These are phyloP conservation scores for Aulostomus chinensis DNA, from an alignment of 2,797 vertebrate genomes.

Conservation along the genomic window DNA sequence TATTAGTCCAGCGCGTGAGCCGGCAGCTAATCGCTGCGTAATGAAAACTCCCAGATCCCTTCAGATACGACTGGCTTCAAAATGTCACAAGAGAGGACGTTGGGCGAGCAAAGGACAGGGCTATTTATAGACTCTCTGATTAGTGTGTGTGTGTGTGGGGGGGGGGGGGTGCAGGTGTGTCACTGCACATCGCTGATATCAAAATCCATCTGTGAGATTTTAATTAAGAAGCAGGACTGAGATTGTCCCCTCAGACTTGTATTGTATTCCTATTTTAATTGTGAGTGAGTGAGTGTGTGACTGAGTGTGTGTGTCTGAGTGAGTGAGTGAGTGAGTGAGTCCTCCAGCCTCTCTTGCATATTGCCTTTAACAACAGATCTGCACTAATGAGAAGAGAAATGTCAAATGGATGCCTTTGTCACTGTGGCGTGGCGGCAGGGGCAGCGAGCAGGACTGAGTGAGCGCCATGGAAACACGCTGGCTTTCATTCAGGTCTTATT, in stretches of 20 bases:
- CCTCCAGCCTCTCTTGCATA: not conserved
- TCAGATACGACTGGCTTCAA: constrained; percentile 40
- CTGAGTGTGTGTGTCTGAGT: not conserved
- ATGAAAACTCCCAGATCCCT: constrained; percentile 56
- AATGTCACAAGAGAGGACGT: constrained; percentile 60
- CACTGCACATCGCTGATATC: constrained; percentile 8
- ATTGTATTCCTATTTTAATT: constrained; percentile 28
- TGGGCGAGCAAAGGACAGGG: constrained; percentile 36
- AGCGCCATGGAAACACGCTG: too few species aligned
- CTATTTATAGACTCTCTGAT: constrained; percentile 24
- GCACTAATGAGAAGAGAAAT: constrained; percentile 39
- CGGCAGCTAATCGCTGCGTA: constrained; percentile 53
- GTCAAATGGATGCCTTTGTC: constrained; percentile 25
- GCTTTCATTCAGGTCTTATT: too few species aligned
- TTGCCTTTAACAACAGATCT: constrained; percentile 21
- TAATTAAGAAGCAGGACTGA: constrained; percentile 39
- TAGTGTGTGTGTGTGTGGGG: not conserved
- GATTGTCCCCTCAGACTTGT: constrained; percentile 15
- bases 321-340: constrained; percentile 4
- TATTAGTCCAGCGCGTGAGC: constrained; percentile 57
- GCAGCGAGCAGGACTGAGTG: too few species aligned
- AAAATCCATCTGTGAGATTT: constrained; percentile 38
- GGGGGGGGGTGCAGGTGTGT: constrained; percentile 18
- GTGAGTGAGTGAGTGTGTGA: not conserved
- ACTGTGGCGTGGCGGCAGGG: too few species aligned